These are phyloP conservation scores for Darevskia nairensis DNA, from an alignment of 2,797 vertebrate genomes.

Conservation along the genomic window DNA sequence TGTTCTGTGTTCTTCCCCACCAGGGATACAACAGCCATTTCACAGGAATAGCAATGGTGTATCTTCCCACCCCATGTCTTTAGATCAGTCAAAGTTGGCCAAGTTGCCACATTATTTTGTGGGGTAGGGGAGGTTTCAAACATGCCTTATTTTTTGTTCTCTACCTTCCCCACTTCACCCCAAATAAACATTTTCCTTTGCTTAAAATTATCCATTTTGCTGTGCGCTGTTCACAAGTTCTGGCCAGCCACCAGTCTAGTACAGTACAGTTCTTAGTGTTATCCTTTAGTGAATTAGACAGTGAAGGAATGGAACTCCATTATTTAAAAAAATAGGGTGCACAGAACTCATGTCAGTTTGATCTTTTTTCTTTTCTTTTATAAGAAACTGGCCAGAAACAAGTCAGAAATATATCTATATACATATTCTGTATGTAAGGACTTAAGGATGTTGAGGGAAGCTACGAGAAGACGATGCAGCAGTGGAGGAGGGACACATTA, in stretches of 20 bases:
- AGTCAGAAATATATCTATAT: too few relatives aligned
- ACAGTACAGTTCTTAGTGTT: not conserved
- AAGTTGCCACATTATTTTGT: not conserved
- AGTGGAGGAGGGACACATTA: slow-evolving; percentile 9
- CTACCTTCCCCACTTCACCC: not conserved
- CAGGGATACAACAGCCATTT: not conserved
- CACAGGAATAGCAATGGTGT: too few relatives aligned
- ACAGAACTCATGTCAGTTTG: not conserved
- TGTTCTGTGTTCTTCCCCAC: not conserved
- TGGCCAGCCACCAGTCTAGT: not conserved
- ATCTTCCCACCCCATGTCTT: not conserved
- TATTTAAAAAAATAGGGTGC: not conserved
- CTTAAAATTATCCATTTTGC: not conserved
- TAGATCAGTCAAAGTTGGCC: not conserved
- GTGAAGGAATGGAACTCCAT: not conserved
- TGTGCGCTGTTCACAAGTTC: not conserved
- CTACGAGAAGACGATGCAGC: not conserved
- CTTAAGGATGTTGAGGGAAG: slow-evolving; percentile 6
- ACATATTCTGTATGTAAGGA: not conserved
- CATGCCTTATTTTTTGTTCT: not conserved
- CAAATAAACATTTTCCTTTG: not conserved
- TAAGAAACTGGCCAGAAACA: not conserved
- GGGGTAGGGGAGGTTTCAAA: not conserved
- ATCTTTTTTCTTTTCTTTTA: not conserved
- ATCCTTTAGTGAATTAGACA: not conserved